phyloP scores from a whole-genome alignment of 2,888 invertebrate species.

The Lathronympha strigana region DNA sequence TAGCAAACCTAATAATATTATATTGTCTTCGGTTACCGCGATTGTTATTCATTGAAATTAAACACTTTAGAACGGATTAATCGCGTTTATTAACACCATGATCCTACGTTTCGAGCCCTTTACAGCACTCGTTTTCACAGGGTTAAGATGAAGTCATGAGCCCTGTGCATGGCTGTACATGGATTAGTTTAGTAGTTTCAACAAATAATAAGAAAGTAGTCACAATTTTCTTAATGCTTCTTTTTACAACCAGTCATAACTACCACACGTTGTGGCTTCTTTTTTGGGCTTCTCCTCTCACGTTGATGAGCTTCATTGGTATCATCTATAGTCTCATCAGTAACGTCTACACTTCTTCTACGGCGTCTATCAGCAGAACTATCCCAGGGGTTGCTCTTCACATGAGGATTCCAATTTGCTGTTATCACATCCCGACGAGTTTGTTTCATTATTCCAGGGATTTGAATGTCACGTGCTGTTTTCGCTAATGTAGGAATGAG shows the following conservation, averaged over 20 bases:
- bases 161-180: too few species aligned
- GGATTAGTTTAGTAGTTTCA: neutral
- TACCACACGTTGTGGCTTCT: conserved; percentile 13
- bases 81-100: too few species aligned
- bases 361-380: conserved; percentile 46
- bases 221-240: conserved; percentile 16
- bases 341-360: conserved; percentile 42
- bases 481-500: conserved; percentile 45
- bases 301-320: conserved; percentile 3
- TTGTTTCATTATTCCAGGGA: conserved; percentile 50
- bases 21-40: too few species aligned
- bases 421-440: conserved; percentile 54
- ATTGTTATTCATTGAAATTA: too few species aligned
- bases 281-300: conserved; percentile 18
- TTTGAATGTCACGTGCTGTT: conserved; percentile 44
- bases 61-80: too few species aligned
- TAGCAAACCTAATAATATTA: neutral
- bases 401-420: conserved; percentile 61
- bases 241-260: conserved; percentile 16
- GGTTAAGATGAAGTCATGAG: too few species aligned
- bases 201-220: neutral
- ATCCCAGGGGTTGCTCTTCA: conserved; percentile 55
- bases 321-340: conserved; percentile 9
- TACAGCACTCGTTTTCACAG: too few species aligned
- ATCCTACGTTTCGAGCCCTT: too few species aligned